A percentile compares a stretch with the other conserved stretches of the same genome.
Evolutionary conservation across 2,113 vertebrate genomes (phyloP).

Genomic region (Porphyrio hochstetteri): DNA sequence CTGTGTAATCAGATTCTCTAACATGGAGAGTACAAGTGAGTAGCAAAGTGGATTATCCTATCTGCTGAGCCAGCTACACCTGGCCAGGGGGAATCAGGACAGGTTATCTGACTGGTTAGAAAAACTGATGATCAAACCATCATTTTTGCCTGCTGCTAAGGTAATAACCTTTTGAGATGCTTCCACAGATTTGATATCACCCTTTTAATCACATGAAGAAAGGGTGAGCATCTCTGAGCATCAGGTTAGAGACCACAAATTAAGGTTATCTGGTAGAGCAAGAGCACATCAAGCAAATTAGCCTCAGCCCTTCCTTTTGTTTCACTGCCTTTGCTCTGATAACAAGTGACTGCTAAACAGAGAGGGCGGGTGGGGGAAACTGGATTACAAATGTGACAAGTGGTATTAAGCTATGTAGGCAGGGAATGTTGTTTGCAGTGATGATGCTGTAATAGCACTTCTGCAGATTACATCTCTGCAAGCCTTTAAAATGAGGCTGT

Average conservation of each 20-base stretch:
- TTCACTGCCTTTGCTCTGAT: neutral
- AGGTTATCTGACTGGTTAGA: neutral
- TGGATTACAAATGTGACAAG: neutral
- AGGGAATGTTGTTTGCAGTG: neutral
- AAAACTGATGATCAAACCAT: neutral
- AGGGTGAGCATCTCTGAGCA: neutral
- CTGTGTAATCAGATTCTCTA: conserved; percentile 47
- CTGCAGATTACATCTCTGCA: neutral
- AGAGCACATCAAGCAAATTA: neutral
- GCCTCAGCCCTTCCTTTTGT: neutral
- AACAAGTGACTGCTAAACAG: neutral
- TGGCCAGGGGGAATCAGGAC: neutral
- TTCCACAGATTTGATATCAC: neutral
- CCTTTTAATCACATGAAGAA: neutral
- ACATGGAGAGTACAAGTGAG: conserved; percentile 30
- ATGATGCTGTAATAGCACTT: neutral
- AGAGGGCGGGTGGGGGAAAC: neutral
- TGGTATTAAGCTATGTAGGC: neutral
- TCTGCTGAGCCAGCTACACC: conserved; percentile 9
- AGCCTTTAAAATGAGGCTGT: neutral
- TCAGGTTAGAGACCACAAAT: neutral
- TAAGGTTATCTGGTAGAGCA: neutral
- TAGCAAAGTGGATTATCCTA: neutral
- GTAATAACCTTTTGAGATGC: neutral
- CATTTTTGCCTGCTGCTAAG: neutral